Evolutionary conservation across 2,797 vertebrate species (phyloP), one percentile per base, ranked within the genome.

Genomic region (Clarias pachynema): DNA sequence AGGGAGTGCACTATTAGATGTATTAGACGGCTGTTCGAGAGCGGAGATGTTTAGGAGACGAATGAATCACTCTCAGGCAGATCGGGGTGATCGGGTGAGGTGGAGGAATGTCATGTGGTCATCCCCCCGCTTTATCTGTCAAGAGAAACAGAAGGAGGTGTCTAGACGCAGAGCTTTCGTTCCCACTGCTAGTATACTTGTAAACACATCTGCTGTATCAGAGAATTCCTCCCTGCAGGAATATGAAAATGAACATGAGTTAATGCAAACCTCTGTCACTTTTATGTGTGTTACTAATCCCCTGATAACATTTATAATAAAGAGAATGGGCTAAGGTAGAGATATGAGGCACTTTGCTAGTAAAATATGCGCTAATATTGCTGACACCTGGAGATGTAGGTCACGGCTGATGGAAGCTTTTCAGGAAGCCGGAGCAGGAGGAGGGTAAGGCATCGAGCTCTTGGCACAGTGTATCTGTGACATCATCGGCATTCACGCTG

Each of bases 401-500:
- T 59, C 74, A 62, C 31, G 59, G 40, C 44, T 53, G 63, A 60
- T 79, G 65, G 49, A 53, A 53, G 75, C 84, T 84, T 83, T 79
- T 49, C 81, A 79, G 79, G 82, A 84, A 84, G 75, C 78, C 53
- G 74, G 57, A 34, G 84, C 65, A 68, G 82, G 66, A 85, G 79
- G 72, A 86, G 74, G 84, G 63, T 86, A 56, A 69, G 62, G 72
- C 79, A 82, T 86, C 86, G 59, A 44, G 80, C 72, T 81, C 9
- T 79, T 89, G 84, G 69, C 86, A 56, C 24, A 5, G 49, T 9
- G 49, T 29, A 75, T 66, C 57, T 73, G 63, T 89, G 87, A 91
- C 81, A 83, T 88, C 88, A 90, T 91, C 84, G 85, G 53, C 53
- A 31, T 75, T 86, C 31, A 2, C 59, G 20, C 49, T 86, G 75